Base-by-base conservation (phyloP, 1,140 invertebrate genomes). In the Bombus fervidus region DNA sequence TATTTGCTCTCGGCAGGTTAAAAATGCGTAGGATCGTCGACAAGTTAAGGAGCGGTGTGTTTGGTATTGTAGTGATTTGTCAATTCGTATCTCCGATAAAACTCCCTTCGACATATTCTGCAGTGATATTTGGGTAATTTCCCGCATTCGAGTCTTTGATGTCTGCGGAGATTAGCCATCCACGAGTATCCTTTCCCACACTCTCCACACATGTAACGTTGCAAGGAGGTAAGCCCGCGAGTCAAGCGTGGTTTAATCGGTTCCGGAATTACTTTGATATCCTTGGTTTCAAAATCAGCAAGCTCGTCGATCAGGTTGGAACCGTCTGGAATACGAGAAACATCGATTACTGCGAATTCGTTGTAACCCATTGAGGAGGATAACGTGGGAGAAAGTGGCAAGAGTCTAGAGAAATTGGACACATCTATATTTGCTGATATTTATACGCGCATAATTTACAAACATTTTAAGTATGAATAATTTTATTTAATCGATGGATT, bases 141-240 rank as follows among this genome's bases (percentile, higher is more conserved):
- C 3, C 93, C 93, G 77, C 95, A 95, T 69, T 95, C 95, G 71
- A 95, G 92, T 37, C 94, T 93, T 73, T 95, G 94, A 83, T 95
- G 95, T 31, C 93, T 87, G 37, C 88, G 89, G 22, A 94, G 79
- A 79, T 91, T 93, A 6, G 89, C 87, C 86, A 92, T 87, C 86
- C 87, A 90, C 39, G 89, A 92, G 83, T 93, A 93, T 2, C 89
- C 87, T 9, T 92, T 93, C 12, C 92, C 92, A 39, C 93, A 94
- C 25, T 91, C 88, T 0, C 88, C 87, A 68, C 92, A 93, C 22
- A 92, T 41, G 72, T 76, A 93, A 18, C 83, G 71, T 25, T 91
- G 90, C 84, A 59, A 13, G 62, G 62, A n/a, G 80, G 77, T 22
- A 53, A 0, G 5, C 1, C 47, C 47, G 47, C 47, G 47, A 22